Evolutionary conservation across 2,797 vertebrate species (phyloP).

Genomic region (Rhinophrynus dorsalis): DNA sequence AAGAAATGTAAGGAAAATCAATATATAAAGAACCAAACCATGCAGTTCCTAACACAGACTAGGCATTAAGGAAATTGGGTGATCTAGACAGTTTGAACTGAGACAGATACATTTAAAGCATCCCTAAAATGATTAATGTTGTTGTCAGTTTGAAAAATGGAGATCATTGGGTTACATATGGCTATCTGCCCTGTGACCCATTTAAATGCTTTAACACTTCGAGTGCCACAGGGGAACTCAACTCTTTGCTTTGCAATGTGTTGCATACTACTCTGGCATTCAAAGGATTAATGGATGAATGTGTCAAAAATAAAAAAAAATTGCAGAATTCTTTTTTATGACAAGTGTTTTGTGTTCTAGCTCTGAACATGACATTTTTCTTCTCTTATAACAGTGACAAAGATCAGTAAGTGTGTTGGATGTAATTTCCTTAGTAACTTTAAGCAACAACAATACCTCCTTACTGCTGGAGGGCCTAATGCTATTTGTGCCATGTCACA

Average conservation of each 20-base stretch:
- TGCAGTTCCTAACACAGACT: not conserved
- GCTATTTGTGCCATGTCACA: not conserved
- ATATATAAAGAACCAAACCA: not conserved
- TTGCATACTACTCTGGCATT: too few species aligned
- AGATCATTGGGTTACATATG: constrained; percentile 29
- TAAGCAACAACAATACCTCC: not conserved
- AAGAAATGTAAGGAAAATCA: not conserved
- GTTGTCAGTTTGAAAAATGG: constrained; percentile 43
- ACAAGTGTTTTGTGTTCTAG: not conserved
- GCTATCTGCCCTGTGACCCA: constrained; percentile 34
- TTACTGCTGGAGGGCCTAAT: not conserved
- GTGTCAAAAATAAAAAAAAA: constrained; percentile 28
- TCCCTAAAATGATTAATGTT: constrained; percentile 31
- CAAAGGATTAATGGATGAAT: constrained; percentile 11
- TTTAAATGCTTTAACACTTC: not conserved
- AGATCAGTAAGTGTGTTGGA: not conserved
- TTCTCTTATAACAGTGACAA: not conserved
- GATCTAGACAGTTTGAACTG: constrained; percentile 21
- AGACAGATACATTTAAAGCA: constrained; percentile 29
- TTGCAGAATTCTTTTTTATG: not conserved
- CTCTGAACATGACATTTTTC: not conserved
- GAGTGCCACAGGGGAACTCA: too few species aligned
- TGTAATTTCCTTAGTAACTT: not conserved
- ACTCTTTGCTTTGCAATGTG: too few species aligned
- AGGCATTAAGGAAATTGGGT: constrained; percentile 14